Conservation (phyloP, 2,797 vertebrate genomes). For the Phaenicophaeus curvirostris region DNA sequence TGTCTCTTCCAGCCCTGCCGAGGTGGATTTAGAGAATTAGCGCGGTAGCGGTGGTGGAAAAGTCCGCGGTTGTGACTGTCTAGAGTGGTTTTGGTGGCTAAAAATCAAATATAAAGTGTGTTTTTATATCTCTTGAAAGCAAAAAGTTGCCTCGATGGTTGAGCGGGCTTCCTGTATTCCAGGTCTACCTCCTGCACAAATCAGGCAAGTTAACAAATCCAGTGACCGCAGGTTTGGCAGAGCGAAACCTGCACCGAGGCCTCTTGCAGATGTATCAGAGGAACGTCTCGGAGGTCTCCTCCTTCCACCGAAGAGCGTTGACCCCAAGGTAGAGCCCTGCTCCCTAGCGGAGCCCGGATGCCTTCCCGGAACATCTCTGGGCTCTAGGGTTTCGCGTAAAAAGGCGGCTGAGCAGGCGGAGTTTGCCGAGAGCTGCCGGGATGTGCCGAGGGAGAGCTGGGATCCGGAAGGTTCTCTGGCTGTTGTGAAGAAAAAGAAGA, state of each 20-base stretch:
- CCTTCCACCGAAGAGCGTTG: slow-evolving; percentile 55
- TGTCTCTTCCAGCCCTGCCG: not conserved
- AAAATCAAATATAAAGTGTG: rapidly evolving
- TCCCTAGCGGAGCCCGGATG: slow-evolving; percentile 15
- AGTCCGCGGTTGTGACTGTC: not conserved
- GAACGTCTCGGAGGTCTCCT: slow-evolving; percentile 39
- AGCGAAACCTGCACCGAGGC: slow-evolving; percentile 54
- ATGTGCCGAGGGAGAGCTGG: slow-evolving; percentile 58
- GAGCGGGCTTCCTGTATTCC: slow-evolving; percentile 80
- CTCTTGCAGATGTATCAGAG: slow-evolving; percentile 38
- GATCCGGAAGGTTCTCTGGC: slow-evolving; percentile 58
- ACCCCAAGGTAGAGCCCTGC: slow-evolving; percentile 27
- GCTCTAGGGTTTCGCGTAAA: slow-evolving; percentile 9
- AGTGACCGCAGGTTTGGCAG: slow-evolving; percentile 61
- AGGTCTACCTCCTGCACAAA: slow-evolving; percentile 71
- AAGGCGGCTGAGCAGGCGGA: slow-evolving; percentile 27
- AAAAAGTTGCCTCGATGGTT: slow-evolving; percentile 61
- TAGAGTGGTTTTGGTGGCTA: not conserved
- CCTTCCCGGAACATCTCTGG: slow-evolving; percentile 36
- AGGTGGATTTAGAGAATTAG: not conserved
- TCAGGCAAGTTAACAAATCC: slow-evolving; percentile 70
- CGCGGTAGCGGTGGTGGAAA: not conserved
- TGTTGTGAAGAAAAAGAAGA: slow-evolving; percentile 77
- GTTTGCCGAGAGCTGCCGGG: slow-evolving; percentile 31
- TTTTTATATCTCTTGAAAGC: not conserved